These are phyloP conservation scores for Etheostoma cragini DNA, from an alignment of 2,113 vertebrate species.

Conservation along the genomic window DNA sequence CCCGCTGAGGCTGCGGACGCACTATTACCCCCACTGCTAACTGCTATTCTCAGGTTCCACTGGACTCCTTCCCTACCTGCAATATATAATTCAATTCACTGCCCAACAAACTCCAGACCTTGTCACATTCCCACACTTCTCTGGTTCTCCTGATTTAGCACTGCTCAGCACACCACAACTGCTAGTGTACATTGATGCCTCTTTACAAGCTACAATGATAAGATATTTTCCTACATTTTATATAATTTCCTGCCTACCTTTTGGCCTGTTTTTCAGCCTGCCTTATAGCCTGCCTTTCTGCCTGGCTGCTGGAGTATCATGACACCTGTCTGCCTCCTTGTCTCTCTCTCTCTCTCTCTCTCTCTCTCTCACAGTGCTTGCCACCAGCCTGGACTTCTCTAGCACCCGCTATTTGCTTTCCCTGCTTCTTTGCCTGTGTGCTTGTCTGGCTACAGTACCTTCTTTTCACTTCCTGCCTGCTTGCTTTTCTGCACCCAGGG, in stretches of 20 bases:
- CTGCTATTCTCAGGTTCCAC: constrained; percentile 51
- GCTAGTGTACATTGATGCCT: constrained; percentile 34
- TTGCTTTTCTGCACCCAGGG: constrained; percentile 84
- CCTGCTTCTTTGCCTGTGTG: constrained; percentile 47
- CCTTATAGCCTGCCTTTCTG: constrained; percentile 30
- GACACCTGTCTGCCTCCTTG: constrained; percentile 74
- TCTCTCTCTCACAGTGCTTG: constrained; percentile 52
- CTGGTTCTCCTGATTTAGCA: constrained; percentile 50
- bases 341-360: constrained; percentile 62
- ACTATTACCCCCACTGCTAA: constrained; percentile 55
- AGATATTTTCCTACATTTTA: constrained; percentile 36
- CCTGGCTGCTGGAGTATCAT: constrained; percentile 58
- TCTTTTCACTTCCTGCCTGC: constrained; percentile 69
- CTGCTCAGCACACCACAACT: constrained; percentile 35
- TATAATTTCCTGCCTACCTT: constrained; percentile 43
- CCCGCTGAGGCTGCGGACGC: constrained; percentile 58
- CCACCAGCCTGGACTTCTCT: constrained; percentile 64
- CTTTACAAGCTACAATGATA: constrained; percentile 38
- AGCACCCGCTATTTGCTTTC: constrained; percentile 58
- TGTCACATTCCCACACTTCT: constrained; percentile 54
- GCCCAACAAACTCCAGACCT: constrained; percentile 57
- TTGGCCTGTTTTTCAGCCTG: constrained; percentile 30
- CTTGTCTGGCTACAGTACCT: constrained; percentile 63
- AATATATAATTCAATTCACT: constrained; percentile 60
- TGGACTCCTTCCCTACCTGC: constrained; percentile 53